These are phyloP conservation scores for Tamias sibiricus DNA, from an alignment of 2,113 vertebrate species.

Conservation along the genomic window DNA sequence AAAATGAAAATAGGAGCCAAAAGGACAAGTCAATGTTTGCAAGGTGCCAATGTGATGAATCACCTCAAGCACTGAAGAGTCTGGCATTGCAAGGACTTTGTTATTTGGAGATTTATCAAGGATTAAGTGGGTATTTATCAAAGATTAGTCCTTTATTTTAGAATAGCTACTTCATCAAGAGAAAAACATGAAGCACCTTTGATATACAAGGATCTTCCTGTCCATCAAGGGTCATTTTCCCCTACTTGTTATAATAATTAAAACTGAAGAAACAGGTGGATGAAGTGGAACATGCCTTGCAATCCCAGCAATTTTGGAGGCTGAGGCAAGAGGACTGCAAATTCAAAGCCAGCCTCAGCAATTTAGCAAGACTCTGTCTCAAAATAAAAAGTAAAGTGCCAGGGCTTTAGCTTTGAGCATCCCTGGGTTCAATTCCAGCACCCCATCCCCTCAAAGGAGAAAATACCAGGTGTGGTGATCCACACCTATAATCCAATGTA, in stretches of 20 bases:
- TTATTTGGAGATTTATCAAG: conserved; percentile 29
- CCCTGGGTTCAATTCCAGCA: no score
- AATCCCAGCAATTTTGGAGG: no score
- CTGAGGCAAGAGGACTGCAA: no score
- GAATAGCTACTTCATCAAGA: conserved; percentile 22
- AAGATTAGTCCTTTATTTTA: conserved; percentile 11
- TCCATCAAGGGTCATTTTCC: not conserved
- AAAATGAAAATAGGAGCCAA: conserved; percentile 39
- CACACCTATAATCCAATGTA: no score
- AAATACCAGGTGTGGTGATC: no score
- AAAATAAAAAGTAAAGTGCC: no score
- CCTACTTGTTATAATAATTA: not conserved
- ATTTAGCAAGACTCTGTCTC: no score
- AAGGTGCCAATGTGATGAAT: not conserved
- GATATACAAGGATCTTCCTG: not conserved
- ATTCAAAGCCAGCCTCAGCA: no score
- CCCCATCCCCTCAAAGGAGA: no score
- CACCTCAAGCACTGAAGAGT: not conserved
- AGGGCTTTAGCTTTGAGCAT: no score
- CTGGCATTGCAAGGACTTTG: not conserved
- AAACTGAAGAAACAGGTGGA: not conserved
- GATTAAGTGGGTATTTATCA: conserved; percentile 31
- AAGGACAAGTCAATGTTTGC: not conserved
- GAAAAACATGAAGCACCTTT: not conserved
- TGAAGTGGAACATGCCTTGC: no score